A percentile compares a stretch with the other conserved stretches of the same genome.
These are phyloP conservation scores for Gopherus evgoodei DNA, from an alignment of 2,113 vertebrate genomes.

Conservation along the genomic window DNA sequence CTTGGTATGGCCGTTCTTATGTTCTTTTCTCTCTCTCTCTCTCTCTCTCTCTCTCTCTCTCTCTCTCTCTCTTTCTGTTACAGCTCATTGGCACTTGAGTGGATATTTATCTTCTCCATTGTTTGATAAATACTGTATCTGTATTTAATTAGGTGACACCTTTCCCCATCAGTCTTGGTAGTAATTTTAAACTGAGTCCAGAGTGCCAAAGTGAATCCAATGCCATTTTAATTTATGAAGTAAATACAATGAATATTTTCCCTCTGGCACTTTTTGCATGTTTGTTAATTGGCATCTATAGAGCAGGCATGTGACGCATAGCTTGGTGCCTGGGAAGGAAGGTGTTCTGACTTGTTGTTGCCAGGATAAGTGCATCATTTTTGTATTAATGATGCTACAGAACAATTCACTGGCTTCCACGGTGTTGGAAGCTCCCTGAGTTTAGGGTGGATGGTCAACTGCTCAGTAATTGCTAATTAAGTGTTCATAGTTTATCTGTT, in stretches of 20 bases:
- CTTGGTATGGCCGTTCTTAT: no score
- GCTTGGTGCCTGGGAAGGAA: slow-evolving; percentile 40
- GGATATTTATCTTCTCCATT: rapidly evolving
- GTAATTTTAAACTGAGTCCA: slow-evolving; percentile 34
- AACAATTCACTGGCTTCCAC: background rate
- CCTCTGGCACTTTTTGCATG: slow-evolving; percentile 49
- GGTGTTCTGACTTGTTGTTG: slow-evolving; percentile 18
- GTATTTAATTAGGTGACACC: slow-evolving; percentile 43
- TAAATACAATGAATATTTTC: slow-evolving; percentile 57
- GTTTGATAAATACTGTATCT: slow-evolving; percentile 1
- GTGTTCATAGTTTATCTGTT: background rate
- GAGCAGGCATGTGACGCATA: slow-evolving; percentile 22
- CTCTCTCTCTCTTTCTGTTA: background rate
- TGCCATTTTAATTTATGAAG: slow-evolving; percentile 61
- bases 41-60: no score
- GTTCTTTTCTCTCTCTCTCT: no score
- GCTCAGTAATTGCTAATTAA: background rate
- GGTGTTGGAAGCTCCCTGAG: background rate
- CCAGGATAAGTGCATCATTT: background rate
- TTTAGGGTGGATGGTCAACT: background rate
- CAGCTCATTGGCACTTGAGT: background rate
- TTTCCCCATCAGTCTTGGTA: background rate
- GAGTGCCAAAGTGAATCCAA: slow-evolving; percentile 59
- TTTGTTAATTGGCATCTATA: slow-evolving; percentile 59
- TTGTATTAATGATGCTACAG: background rate